Conservation (phyloP, 2,888 invertebrate genomes). For the Hedychridium roseum region DNA sequence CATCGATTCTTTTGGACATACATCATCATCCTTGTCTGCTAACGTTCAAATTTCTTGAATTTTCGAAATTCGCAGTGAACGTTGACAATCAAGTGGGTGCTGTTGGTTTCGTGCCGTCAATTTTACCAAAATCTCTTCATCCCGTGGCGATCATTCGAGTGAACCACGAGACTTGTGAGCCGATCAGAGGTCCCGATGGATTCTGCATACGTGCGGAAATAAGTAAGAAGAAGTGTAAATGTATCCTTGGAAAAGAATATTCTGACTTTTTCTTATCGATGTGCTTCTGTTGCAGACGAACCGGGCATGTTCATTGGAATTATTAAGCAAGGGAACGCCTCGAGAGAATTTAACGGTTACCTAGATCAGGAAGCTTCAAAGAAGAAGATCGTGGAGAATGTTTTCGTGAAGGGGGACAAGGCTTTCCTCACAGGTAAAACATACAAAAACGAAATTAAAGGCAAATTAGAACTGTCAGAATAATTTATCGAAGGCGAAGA, state of each 20-base stretch:
- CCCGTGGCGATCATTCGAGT: slow-evolving; percentile 93
- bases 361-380: slow-evolving; percentile 69
- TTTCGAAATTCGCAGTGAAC: slow-evolving; percentile 67
- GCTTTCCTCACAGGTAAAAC: slow-evolving; percentile 70
- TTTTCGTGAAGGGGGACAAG: slow-evolving; percentile 72
- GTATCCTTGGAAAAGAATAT: no score
- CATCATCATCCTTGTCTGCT: no score
- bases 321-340: slow-evolving; percentile 71
- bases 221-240: slow-evolving; percentile 43
- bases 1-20: no score
- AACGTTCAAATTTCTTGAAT: no score
- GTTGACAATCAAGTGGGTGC: slow-evolving; percentile 72
- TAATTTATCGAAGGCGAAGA: no score
- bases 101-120: slow-evolving; percentile 72
- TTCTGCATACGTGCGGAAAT: slow-evolving; percentile 72
- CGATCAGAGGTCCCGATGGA: slow-evolving; percentile 82
- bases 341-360: slow-evolving; percentile 77
- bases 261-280: no score
- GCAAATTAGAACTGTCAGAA: no score
- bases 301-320: slow-evolving; percentile 86
- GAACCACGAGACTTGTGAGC: slow-evolving; percentile 86
- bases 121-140: slow-evolving; percentile 71
- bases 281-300: slow-evolving; percentile 70
- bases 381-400: slow-evolving; percentile 72
- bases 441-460: no score